phyloP scores from a whole-genome alignment of 2,797 vertebrate species.

The Scomberomorus guttatus region DNA sequence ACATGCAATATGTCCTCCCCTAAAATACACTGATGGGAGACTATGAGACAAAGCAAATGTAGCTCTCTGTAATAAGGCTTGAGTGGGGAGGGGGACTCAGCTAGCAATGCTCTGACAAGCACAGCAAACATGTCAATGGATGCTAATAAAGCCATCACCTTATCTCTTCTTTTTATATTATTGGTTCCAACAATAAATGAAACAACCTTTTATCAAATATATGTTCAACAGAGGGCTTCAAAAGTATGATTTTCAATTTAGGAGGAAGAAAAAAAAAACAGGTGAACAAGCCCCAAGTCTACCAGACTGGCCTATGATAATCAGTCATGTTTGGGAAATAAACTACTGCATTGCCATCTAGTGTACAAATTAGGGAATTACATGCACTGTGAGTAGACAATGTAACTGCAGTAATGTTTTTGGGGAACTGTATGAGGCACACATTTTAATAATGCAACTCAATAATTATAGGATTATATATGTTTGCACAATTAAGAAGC shows the following conservation, averaged over 20 bases:
- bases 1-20: slow-evolving; percentile 62
- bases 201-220: slow-evolving; percentile 24
- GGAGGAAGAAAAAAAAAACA: neutral
- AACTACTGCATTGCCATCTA: slow-evolving; percentile 78
- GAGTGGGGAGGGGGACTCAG: neutral
- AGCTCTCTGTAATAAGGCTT: slow-evolving; percentile 60
- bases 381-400: neutral
- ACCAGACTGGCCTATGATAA: neutral
- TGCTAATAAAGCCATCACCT: slow-evolving; percentile 54
- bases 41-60: slow-evolving; percentile 75
- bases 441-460: neutral
- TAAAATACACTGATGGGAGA: slow-evolving; percentile 69
- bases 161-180: slow-evolving; percentile 35
- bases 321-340: neutral
- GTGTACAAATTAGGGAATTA: slow-evolving; percentile 60
- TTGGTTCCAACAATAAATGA: slow-evolving; percentile 21
- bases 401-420: neutral
- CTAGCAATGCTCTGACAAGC: slow-evolving; percentile 48
- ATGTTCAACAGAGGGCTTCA: slow-evolving; percentile 20
- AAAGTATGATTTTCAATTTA: slow-evolving; percentile 12
- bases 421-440: neutral
- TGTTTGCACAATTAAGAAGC: neutral
- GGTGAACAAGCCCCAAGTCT: neutral
- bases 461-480: neutral
- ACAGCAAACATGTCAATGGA: slow-evolving; percentile 36